phyloP scores from a whole-genome alignment of 2,888 invertebrate genomes.

The Sinhomidia bicolor region DNA sequence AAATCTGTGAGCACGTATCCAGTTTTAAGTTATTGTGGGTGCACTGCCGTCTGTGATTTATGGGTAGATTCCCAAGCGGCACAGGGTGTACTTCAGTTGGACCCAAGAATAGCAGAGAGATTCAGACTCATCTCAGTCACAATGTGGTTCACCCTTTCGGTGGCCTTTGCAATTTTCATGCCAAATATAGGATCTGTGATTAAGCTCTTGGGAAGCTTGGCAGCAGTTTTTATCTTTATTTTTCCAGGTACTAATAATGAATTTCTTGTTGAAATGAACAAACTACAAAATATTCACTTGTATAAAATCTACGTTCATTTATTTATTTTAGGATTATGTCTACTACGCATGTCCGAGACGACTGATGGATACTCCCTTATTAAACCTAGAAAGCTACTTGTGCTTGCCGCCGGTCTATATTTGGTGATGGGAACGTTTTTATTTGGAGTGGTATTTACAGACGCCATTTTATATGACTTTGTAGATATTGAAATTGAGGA shows the following conservation, averaged over 20 bases:
- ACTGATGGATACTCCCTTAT: conserved; percentile 35
- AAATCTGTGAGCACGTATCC: conserved; percentile 84
- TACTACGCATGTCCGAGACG: conserved; percentile 81
- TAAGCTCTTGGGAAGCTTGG: conserved; percentile 83
- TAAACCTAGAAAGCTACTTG: conserved; percentile 34
- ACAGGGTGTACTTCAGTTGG: conserved; percentile 61
- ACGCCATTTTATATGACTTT: conserved; percentile 81
- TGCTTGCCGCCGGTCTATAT: conserved; percentile 81
- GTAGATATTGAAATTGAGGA: conserved; percentile 42
- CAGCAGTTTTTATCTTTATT: conserved; percentile 85
- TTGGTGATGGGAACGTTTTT: conserved; percentile 82
- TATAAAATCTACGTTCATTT: too few species aligned
- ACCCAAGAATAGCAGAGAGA: conserved; percentile 62
- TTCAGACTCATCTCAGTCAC: conserved; percentile 77
- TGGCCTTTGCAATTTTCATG: conserved; percentile 84
- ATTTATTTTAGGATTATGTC: conserved; percentile 82
- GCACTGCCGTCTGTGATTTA: conserved; percentile 81
- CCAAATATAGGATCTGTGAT: conserved; percentile 85
- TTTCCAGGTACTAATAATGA: conserved; percentile 80
- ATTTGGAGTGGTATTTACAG: conserved; percentile 82
- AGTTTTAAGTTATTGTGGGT: conserved; percentile 73
- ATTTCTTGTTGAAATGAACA: too few species aligned
- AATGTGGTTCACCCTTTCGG: conserved; percentile 81
- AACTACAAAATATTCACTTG: too few species aligned
- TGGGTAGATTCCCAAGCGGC: conserved; percentile 76